Evolutionary conservation across 2,888 invertebrate genomes (phyloP).

Genomic region (Chaetogeoica ovagalla): DNA sequence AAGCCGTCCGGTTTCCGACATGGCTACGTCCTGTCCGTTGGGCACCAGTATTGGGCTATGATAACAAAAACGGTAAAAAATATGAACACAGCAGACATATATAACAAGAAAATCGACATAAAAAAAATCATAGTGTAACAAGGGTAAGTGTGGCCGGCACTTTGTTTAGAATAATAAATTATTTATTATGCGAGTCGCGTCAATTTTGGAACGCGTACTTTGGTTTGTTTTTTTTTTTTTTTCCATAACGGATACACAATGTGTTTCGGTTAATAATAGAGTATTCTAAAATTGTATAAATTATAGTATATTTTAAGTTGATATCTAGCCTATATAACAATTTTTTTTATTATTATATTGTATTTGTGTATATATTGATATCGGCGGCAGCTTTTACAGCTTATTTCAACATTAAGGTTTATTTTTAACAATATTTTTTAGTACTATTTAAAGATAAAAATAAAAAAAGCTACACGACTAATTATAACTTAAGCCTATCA

Average conservation of each 20-base stretch:
- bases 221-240: neutral
- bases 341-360: slow-evolving; percentile 32
- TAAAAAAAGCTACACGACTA: slow-evolving; percentile 36
- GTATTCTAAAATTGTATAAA: slow-evolving; percentile 50
- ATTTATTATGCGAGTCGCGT: slow-evolving; percentile 23
- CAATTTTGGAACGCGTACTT: slow-evolving; percentile 3
- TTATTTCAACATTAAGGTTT: slow-evolving; percentile 50
- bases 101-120: neutral
- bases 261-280: slow-evolving; percentile 35
- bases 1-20: slow-evolving; percentile 21
- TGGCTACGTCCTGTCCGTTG: slow-evolving; percentile 45
- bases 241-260: slow-evolving; percentile 10
- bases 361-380: slow-evolving; percentile 43
- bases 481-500: slow-evolving; percentile 52
- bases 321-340: slow-evolving; percentile 45
- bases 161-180: slow-evolving; percentile 50
- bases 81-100: neutral
- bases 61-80: slow-evolving; percentile 20
- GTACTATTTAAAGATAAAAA: slow-evolving; percentile 26
- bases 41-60: slow-evolving; percentile 48
- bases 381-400: slow-evolving; percentile 48
- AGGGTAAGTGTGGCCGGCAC: slow-evolving; percentile 47
- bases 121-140: slow-evolving; percentile 16
- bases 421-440: slow-evolving; percentile 50
- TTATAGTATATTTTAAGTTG: slow-evolving; percentile 45